Conservation (phyloP, 1,140 invertebrate species). For the Diprion similis region DNA sequence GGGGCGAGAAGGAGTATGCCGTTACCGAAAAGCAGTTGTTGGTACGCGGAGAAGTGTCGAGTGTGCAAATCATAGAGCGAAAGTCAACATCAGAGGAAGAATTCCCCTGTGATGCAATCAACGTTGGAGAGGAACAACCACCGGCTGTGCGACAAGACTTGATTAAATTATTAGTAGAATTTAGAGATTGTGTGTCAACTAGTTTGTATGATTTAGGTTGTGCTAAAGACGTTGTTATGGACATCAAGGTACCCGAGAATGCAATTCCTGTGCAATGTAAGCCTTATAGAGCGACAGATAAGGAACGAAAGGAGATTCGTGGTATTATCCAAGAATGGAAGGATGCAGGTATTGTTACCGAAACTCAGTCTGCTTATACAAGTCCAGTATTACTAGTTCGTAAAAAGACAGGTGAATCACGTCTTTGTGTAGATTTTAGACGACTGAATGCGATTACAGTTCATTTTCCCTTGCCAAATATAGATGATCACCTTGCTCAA, state of each 20-base stretch:
- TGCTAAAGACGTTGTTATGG: slow-evolving; percentile 14
- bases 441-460: slow-evolving; percentile 47
- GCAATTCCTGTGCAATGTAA: slow-evolving; percentile 14
- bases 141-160: not conserved
- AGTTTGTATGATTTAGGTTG: slow-evolving; percentile 19
- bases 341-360: slow-evolving; percentile 30
- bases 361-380: slow-evolving; percentile 39
- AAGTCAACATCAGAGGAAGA: too few species aligned
- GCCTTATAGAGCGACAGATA: slow-evolving; percentile 19
- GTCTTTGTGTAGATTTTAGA: slow-evolving; percentile 54
- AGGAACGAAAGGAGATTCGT: slow-evolving; percentile 11
- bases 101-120: too few species aligned
- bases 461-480: slow-evolving; percentile 1
- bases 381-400: slow-evolving; percentile 40
- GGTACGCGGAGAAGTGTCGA: not conserved
- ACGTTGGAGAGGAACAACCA: not conserved
- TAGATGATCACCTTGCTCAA: slow-evolving; percentile 20
- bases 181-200: slow-evolving; percentile 20
- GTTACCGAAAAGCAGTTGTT: too few species aligned
- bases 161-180: slow-evolving; percentile 17
- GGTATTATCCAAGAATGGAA: slow-evolving; percentile 24
- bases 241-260: slow-evolving; percentile 14
- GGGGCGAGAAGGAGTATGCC: too few species aligned
- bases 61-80: not conserved
- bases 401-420: slow-evolving; percentile 38